phyloP scores from a whole-genome alignment of 2,113 vertebrate species.

The Apteryx mantelli region DNA sequence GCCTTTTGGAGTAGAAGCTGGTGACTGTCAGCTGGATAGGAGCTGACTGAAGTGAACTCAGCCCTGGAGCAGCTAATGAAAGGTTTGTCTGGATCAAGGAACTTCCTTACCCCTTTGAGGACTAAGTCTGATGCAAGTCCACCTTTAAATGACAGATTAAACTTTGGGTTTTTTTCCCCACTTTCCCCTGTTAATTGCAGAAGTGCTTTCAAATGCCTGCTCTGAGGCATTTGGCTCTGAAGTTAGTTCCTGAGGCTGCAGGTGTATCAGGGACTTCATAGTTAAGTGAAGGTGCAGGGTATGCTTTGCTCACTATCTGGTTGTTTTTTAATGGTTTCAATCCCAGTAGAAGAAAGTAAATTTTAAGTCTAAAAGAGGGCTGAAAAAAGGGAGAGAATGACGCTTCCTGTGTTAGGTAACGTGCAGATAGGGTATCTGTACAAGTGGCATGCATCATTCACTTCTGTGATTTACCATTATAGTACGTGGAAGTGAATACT shows the following conservation, averaged over 20 bases:
- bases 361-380: neutral
- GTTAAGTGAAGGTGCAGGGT: neutral
- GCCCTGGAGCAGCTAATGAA: neutral
- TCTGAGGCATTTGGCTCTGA: neutral
- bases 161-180: neutral
- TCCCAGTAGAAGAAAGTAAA: neutral
- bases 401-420: neutral
- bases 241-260: neutral
- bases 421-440: neutral
- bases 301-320: neutral
- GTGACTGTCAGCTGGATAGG: too few species aligned
- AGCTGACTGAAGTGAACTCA: neutral
- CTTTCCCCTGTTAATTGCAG: neutral
- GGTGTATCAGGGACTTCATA: neutral
- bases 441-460: neutral
- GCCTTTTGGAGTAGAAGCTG: neutral
- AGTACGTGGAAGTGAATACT: neutral
- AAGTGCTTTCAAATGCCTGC: neutral
- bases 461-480: neutral
- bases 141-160: neutral
- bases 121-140: neutral
- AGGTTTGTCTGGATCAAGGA: neutral
- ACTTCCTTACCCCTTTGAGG: neutral
- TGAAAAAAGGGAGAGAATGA: neutral
- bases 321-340: neutral